phyloP scores from a whole-genome alignment of 2,797 vertebrate species.

The Allobates femoralis region DNA sequence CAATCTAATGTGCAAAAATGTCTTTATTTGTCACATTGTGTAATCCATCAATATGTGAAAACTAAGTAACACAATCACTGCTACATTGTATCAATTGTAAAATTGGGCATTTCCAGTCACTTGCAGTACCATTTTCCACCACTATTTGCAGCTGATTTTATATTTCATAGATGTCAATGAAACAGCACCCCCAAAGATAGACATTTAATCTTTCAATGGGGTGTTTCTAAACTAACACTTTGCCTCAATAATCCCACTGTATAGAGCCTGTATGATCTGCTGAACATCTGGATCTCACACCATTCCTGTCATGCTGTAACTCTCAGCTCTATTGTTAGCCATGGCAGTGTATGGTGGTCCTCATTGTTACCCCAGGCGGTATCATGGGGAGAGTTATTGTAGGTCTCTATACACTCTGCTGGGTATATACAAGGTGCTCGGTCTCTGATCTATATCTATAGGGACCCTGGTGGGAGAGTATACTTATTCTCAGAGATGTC shows the following conservation, averaged over 20 bases:
- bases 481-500: background rate
- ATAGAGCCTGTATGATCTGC: background rate
- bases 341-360: background rate
- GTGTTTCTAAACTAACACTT: background rate
- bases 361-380: background rate
- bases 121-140: background rate
- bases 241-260: background rate
- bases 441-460: background rate
- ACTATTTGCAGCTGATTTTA: background rate
- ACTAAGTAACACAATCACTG: background rate
- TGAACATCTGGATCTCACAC: background rate
- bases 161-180: background rate
- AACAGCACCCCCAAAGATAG: background rate
- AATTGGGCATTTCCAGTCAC: background rate
- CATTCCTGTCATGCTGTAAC: background rate
- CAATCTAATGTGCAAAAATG: background rate
- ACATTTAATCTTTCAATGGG: background rate
- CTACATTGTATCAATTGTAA: background rate
- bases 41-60: background rate
- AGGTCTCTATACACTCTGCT: background rate
- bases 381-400: background rate
- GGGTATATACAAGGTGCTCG: background rate
- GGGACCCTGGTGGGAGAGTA: constrained; percentile 20
- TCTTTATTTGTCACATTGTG: background rate
- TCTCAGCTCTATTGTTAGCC: no score